Percentiles rank a stretch among this genome's conserved stretches.
Conservation (phyloP, 2,113 vertebrate species). For the Cichladusa arquata region DNA sequence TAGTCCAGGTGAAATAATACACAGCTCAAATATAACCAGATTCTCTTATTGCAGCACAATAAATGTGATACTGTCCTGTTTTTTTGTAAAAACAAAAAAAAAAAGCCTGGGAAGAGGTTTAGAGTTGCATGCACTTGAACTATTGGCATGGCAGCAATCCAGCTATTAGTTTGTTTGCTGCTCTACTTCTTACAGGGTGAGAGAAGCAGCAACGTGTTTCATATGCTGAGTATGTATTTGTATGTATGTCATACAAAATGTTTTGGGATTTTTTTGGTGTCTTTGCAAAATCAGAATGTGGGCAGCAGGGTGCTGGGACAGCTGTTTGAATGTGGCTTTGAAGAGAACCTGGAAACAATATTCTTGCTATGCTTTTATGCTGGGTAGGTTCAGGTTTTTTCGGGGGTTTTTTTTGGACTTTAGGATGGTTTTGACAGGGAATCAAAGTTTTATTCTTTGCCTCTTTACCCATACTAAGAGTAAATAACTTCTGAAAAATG, state of each 20-base stretch:
- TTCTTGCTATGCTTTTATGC: background rate
- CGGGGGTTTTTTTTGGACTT: background rate
- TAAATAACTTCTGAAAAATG: background rate
- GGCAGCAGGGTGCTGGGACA: background rate
- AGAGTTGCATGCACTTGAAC: background rate
- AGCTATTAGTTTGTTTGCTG: background rate
- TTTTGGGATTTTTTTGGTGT: background rate
- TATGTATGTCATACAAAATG: background rate
- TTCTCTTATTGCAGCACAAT: background rate
- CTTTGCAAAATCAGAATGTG: background rate
- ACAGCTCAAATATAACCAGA: background rate
- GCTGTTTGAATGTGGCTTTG: background rate
- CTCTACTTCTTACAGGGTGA: background rate
- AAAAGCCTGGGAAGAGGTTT: background rate
- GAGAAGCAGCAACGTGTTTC: background rate
- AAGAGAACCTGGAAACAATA: background rate
- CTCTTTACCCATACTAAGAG: background rate
- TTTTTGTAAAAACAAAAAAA: background rate
- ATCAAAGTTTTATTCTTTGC: background rate
- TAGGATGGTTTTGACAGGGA: background rate
- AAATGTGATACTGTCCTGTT: background rate
- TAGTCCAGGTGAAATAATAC: slow-evolving; percentile 21
- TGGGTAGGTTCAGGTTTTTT: background rate
- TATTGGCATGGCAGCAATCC: background rate
- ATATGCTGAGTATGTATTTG: background rate